Conservation (phyloP, 2,113 vertebrate genomes). For the Hippopotamus amphibius region DNA sequence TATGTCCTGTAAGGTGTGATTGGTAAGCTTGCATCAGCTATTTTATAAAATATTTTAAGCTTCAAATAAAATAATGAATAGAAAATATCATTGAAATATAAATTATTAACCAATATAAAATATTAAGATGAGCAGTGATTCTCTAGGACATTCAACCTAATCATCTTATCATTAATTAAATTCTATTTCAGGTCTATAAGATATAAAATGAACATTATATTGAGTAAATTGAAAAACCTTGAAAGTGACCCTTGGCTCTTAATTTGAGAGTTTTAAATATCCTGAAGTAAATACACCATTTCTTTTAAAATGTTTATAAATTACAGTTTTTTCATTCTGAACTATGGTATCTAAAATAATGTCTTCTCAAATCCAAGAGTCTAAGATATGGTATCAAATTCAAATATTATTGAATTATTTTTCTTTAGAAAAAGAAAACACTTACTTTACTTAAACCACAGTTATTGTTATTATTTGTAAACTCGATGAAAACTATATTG, state of each 20-base stretch:
- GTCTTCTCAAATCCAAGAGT: background rate
- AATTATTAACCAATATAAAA: background rate
- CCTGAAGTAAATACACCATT: background rate
- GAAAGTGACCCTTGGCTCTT: background rate
- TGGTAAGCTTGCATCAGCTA: background rate
- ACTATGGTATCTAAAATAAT: background rate
- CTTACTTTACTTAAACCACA: background rate
- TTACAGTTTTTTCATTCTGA: background rate
- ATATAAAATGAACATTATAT: background rate
- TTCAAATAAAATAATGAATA: background rate
- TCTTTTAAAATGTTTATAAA: background rate
- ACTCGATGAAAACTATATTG: background rate
- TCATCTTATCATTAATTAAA: background rate
- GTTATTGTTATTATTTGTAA: background rate
- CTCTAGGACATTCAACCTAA: background rate
- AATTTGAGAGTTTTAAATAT: background rate
- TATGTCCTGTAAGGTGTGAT: background rate
- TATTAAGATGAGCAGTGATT: background rate
- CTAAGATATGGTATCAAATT: background rate
- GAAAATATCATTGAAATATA: background rate
- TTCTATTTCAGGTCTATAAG: background rate
- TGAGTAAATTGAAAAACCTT: background rate
- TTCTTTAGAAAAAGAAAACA: background rate
- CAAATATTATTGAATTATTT: background rate
- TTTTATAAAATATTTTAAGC: background rate